These are phyloP conservation scores for Mallotus villosus DNA, from an alignment of 2,797 vertebrate genomes.

Conservation along the genomic window DNA sequence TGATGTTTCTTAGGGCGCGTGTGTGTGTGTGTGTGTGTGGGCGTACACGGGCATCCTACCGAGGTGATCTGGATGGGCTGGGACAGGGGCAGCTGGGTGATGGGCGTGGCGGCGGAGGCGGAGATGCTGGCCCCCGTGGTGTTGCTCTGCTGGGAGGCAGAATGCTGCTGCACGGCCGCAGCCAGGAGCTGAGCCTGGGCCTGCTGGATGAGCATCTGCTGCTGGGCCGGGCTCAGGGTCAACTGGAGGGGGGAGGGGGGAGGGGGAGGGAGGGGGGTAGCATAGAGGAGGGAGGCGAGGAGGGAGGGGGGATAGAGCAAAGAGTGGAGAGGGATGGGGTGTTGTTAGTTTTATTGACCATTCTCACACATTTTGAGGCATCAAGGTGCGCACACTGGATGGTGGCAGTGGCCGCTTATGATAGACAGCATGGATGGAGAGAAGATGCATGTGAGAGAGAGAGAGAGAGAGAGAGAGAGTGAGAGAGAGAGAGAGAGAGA, in stretches of 20 bases:
- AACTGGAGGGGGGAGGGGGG: slow-evolving; percentile 70
- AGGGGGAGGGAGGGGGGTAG: neutral
- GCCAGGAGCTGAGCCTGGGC: slow-evolving; percentile 97
- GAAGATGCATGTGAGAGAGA: slow-evolving; percentile 52
- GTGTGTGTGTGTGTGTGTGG: neutral
- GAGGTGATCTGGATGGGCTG: slow-evolving; percentile 98
- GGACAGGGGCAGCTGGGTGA: slow-evolving; percentile 95
- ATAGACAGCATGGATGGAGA: slow-evolving; percentile 18
- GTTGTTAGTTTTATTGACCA: neutral
- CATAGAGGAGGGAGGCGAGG: neutral
- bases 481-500: no score
- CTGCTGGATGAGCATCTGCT: slow-evolving; percentile 96
- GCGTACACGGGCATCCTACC: slow-evolving; percentile 60
- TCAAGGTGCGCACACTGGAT: no score
- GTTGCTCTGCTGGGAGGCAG: slow-evolving; percentile 94
- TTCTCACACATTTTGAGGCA: no score
- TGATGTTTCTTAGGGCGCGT: neutral
- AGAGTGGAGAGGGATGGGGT: neutral
- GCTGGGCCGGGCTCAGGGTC: slow-evolving; percentile 94
- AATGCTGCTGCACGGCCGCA: slow-evolving; percentile 94
- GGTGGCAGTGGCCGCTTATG: no score
- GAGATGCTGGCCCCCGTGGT: slow-evolving; percentile 97
- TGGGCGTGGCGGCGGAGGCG: slow-evolving; percentile 93
- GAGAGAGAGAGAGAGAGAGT: no score
- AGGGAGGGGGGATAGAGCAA: neutral